Evolutionary conservation across 2,888 invertebrate species (phyloP), one percentile per base, ranked within the genome.

Genomic region (Leptarthrus brevirostris): DNA sequence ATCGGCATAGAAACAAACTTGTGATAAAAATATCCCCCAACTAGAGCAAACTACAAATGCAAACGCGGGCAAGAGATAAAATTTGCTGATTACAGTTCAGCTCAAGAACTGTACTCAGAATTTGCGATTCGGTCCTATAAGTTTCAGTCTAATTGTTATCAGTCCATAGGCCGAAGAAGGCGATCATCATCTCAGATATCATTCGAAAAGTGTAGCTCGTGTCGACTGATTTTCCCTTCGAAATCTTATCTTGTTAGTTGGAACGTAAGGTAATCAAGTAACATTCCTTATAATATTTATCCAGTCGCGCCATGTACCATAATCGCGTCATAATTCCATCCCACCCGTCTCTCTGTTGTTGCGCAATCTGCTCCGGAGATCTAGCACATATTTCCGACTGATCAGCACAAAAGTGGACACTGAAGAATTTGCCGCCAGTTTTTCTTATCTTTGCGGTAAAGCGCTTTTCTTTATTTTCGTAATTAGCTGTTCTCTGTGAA

Each of bases 201-300:
- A 49, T 49, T 18, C 4, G 6, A 6, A 3, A 14, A 49, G 12
- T 49, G 49, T 49, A 16, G 12, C 40, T 40, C 16, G 3, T 16
- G 2, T 16, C 18, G 14, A 49, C n/a, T 8, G 49, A 40, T 12
- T 12, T 40, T 40, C 40, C 40, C 40, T 40, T 40, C 40, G 2
- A 2, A 40, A 40, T 40, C 49, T 49, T 49, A 49, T 49, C 49
- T 49, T 12, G 18, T 20, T 49, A 49, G n/a, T 49, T 49, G 49
- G 49, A 49, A 49, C 49, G 49, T 49, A 18, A n/a, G 49, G 49
- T 49, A 49, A 49, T 49, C 49, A 49, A 49, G 49, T 49, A 18
- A 12, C 49, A 49, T 49, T 49, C 49, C 20, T n/a, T 12, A 20
- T 49, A 49, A 49, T 49, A 49, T 49, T 49, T 49, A 49, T 49